These are phyloP conservation scores for Heliconius erato DNA, from an alignment of 2,888 invertebrate genomes.

Conservation along the genomic window DNA sequence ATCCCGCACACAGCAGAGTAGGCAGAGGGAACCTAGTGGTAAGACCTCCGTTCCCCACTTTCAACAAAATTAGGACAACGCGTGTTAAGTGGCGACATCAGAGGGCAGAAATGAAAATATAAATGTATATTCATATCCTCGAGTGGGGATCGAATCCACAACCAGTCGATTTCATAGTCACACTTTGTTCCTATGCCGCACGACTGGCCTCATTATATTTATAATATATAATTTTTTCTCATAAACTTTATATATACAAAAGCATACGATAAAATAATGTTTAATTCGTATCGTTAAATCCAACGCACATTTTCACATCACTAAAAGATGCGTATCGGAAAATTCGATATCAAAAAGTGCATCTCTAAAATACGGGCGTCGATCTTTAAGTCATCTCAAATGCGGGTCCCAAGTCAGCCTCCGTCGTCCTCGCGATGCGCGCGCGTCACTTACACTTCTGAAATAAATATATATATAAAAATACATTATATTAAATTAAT, in stretches of 20 bases:
- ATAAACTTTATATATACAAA: not conserved
- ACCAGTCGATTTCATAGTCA: no score
- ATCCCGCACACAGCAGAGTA: no score
- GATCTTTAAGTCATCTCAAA: conserved; percentile 1
- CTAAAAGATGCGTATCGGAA: conserved; percentile 33
- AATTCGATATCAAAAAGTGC: conserved; percentile 53
- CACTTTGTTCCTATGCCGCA: no score
- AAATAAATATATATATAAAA: conserved; percentile 54
- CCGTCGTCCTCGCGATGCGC: conserved; percentile 63
- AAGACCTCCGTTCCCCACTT: no score
- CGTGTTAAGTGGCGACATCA: no score
- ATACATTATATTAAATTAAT: conserved; percentile 59
- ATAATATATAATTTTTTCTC: not conserved
- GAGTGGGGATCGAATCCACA: no score
- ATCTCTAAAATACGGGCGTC: conserved; percentile 55
- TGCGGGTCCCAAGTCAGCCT: conserved; percentile 58
- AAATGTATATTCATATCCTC: no score
- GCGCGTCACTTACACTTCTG: conserved; percentile 54
- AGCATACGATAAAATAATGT: not conserved
- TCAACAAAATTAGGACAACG: no score
- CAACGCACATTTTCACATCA: not conserved
- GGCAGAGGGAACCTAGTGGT: no score
- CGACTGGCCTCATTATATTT: no score
- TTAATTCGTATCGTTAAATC: not conserved
- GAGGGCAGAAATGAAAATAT: no score